Evolutionary conservation across 2,888 invertebrate species (phyloP).

Genomic region (Luperina testacea): DNA sequence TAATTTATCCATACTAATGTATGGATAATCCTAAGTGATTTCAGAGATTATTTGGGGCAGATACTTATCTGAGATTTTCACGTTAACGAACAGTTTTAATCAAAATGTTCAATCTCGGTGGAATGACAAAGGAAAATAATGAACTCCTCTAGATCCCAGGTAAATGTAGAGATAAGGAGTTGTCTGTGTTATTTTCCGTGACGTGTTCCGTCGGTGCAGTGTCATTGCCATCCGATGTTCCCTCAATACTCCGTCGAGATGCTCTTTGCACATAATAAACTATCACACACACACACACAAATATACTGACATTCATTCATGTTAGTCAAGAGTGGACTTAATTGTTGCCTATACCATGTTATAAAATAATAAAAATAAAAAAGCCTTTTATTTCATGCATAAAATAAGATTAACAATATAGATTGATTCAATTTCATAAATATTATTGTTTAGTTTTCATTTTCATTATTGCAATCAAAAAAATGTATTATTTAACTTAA

Average conservation of each 20-base stretch:
- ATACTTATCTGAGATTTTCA: slow-evolving; percentile 1
- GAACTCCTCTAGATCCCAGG: slow-evolving; percentile 29
- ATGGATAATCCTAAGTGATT: slow-evolving; percentile 7
- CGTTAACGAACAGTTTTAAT: slow-evolving; percentile 15
- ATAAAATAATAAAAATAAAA: too few species aligned
- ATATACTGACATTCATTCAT: slow-evolving; percentile 15
- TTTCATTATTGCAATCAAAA: too few species aligned
- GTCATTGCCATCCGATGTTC: slow-evolving; percentile 49
- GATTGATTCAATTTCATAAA: too few species aligned
- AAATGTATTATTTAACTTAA: too few species aligned
- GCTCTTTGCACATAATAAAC: slow-evolving; percentile 4
- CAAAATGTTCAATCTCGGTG: slow-evolving; percentile 21
- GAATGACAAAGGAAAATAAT: slow-evolving; percentile 50
- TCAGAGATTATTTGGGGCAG: slow-evolving; percentile 10
- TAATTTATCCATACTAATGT: too few species aligned
- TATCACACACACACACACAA: slow-evolving; percentile 4
- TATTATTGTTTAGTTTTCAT: too few species aligned
- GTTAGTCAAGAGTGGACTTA: not conserved
- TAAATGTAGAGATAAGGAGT: slow-evolving; percentile 43
- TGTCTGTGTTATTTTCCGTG: slow-evolving; percentile 52
- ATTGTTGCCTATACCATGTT: not conserved
- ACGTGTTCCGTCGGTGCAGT: slow-evolving; percentile 43
- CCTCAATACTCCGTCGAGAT: slow-evolving; percentile 21
- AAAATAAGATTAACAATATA: too few species aligned
- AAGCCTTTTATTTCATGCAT: too few species aligned